Evolutionary conservation across 2,797 vertebrate genomes (phyloP).

Genomic region (Pteronotus mesoamericanus): DNA sequence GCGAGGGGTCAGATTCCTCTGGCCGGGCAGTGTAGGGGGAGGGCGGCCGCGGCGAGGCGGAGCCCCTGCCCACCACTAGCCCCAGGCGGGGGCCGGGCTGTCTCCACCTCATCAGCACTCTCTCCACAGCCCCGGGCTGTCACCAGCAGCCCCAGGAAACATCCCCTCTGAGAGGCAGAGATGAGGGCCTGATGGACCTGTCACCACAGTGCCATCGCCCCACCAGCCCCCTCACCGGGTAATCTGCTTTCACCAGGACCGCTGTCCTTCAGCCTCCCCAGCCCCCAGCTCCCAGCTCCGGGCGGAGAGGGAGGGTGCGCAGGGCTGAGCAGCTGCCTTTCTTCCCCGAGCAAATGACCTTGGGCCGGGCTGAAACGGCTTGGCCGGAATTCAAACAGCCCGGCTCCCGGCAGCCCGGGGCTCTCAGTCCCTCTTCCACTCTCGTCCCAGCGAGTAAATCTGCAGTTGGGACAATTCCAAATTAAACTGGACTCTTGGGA

Average conservation of each 20-base stretch:
- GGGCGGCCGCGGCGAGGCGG: not conserved
- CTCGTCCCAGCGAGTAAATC: not conserved
- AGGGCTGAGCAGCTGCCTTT: not conserved
- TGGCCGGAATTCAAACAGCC: not conserved
- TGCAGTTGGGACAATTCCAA: not conserved
- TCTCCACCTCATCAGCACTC: not conserved
- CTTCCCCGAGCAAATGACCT: not conserved
- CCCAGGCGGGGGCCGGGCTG: not conserved
- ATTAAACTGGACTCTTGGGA: not conserved
- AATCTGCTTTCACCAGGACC: not conserved
- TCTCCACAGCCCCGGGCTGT: not conserved
- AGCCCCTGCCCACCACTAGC: fast-evolving
- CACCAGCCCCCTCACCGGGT: not conserved
- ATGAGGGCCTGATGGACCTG: constrained; percentile 12
- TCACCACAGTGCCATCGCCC: not conserved
- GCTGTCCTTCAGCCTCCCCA: not conserved
- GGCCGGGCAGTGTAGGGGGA: not conserved
- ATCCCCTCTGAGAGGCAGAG: not conserved
- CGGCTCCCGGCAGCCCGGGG: not conserved
- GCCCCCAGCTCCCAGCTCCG: not conserved
- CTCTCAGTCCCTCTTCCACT: not conserved
- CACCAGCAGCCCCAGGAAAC: constrained; percentile 27
- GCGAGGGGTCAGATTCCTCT: fast-evolving
- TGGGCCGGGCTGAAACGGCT: not conserved
- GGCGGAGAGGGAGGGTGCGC: not conserved